Evolutionary conservation across 1,140 invertebrate species (phyloP).

Genomic region (Eumaeus atala): DNA sequence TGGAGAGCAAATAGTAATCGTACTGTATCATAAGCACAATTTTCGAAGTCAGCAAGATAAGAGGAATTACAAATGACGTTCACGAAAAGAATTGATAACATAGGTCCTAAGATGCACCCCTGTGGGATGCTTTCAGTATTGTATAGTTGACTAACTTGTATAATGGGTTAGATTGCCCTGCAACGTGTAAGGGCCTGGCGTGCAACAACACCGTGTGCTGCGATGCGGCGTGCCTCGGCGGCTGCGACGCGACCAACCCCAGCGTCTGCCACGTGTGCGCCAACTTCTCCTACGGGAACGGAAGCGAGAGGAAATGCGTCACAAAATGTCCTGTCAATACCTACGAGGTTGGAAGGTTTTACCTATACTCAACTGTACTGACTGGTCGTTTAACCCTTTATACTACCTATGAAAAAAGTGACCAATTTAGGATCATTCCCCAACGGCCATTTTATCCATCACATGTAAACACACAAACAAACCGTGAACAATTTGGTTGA

Average conservation of each 20-base stretch:
- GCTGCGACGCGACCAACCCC: slow-evolving; percentile 79
- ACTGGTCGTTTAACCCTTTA: too few species aligned
- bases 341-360: slow-evolving; percentile 75
- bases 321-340: slow-evolving; percentile 80
- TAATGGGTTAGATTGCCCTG: slow-evolving; percentile 79
- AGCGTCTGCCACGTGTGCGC: slow-evolving; percentile 85
- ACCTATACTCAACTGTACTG: too few species aligned
- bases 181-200: slow-evolving; percentile 37
- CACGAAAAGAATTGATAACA: not conserved
- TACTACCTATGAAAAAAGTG: too few species aligned
- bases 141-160: slow-evolving; percentile 21
- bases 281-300: slow-evolving; percentile 75
- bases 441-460: too few species aligned
- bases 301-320: slow-evolving; percentile 79
- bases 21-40: too few species aligned
- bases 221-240: slow-evolving; percentile 86
- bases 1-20: too few species aligned
- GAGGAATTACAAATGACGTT: too few species aligned
- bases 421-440: too few species aligned
- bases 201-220: slow-evolving; percentile 81
- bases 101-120: not conserved
- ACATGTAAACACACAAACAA: too few species aligned
- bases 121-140: not conserved
- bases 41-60: too few species aligned
- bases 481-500: too few species aligned